These are phyloP conservation scores for Digitonthophagus gazella DNA, from an alignment of 2,888 invertebrate genomes.

Conservation along the genomic window DNA sequence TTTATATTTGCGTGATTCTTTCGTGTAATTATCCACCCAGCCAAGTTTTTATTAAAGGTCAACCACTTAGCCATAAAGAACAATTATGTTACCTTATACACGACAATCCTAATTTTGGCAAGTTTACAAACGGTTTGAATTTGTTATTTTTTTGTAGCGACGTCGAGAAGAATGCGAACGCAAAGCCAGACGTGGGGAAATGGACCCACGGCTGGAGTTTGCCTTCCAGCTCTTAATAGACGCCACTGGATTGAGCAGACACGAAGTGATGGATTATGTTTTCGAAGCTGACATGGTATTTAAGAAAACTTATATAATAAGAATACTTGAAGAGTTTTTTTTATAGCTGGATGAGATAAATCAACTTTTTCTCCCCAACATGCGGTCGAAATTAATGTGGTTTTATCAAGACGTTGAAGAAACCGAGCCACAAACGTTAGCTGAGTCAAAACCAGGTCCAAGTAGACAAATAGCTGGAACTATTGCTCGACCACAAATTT, in stretches of 20 bases:
- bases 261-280: slow-evolving; percentile 87
- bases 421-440: slow-evolving; percentile 49
- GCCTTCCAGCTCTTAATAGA: slow-evolving; percentile 86
- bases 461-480: slow-evolving; percentile 42
- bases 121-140: neutral
- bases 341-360: slow-evolving; percentile 81
- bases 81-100: neutral
- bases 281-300: slow-evolving; percentile 85
- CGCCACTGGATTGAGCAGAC: slow-evolving; percentile 74
- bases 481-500: slow-evolving; percentile 46
- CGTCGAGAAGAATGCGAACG: slow-evolving; percentile 90
- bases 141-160: slow-evolving; percentile 52
- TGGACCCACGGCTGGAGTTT: slow-evolving; percentile 89
- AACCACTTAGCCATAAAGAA: neutral
- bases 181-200: slow-evolving; percentile 85
- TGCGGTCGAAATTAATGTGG: slow-evolving; percentile 83
- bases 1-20: neutral
- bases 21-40: neutral
- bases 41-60: neutral
- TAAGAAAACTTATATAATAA: slow-evolving; percentile 1
- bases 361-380: slow-evolving; percentile 80
- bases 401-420: slow-evolving; percentile 86
- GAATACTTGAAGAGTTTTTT: too few species aligned
- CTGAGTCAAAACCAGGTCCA: slow-evolving; percentile 43
- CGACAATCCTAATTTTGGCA: neutral